phyloP scores from a whole-genome alignment of 2,888 invertebrate species.

The Endotricha flammealis region DNA sequence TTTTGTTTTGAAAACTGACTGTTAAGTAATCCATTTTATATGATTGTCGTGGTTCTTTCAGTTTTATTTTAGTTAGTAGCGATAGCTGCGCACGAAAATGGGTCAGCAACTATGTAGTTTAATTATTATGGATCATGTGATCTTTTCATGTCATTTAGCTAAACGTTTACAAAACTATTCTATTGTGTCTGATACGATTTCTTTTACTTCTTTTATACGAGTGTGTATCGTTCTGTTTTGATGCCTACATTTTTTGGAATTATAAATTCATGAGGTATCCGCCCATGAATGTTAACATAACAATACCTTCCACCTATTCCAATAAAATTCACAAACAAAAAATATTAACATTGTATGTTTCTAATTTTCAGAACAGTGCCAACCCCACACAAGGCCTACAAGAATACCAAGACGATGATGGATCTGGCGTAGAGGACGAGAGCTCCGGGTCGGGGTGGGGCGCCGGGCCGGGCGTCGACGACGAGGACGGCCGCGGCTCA shows the following conservation, averaged over 20 bases:
- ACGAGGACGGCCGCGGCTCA: slow-evolving; percentile 81
- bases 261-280: too few relatives aligned
- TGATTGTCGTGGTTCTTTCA: background rate
- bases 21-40: background rate
- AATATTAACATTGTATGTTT: slow-evolving; percentile 9
- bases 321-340: too few relatives aligned
- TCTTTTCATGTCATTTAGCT: too few relatives aligned
- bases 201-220: too few relatives aligned
- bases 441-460: slow-evolving; percentile 91
- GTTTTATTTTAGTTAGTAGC: background rate
- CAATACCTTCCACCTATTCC: too few relatives aligned
- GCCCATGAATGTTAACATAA: too few relatives aligned
- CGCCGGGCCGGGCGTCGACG: slow-evolving; percentile 83
- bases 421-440: slow-evolving; percentile 88
- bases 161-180: too few relatives aligned
- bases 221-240: too few relatives aligned
- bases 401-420: slow-evolving; percentile 87
- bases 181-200: too few relatives aligned
- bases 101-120: background rate
- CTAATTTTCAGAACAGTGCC: slow-evolving; percentile 58
- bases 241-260: too few relatives aligned
- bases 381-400: slow-evolving; percentile 49
- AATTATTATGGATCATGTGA: background rate
- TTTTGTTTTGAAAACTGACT: slow-evolving; percentile 13
- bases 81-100: background rate